Base-by-base conservation (phyloP, 2,888 invertebrate species). In the Caprella mutica region DNA sequence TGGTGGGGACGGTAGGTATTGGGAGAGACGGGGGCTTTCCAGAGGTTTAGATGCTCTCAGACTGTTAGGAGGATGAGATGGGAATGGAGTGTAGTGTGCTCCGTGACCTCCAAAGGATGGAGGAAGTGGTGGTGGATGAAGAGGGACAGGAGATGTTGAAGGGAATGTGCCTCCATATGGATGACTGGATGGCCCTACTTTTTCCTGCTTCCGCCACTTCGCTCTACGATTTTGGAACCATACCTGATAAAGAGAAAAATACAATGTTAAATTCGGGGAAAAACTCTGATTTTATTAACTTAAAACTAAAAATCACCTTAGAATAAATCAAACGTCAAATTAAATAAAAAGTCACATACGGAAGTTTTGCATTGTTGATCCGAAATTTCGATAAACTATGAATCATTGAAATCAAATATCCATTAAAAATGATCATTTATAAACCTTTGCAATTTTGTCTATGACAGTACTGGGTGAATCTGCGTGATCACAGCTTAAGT, bases 191-290 rank as follows among this genome's bases (percentile, higher is more conserved):
- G 62, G 62, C 14, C 62, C 62, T 26, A 62, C 62, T 42, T 62
- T 62, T 46, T 62, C 62, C 42, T 62, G 62, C 33, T 62, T 62
- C 24, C 62, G 46, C 62, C 62, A 62, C 51, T 62, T 62, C 38
- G 62, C 62, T 2, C 62, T 48, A 3, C 62, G 53, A 39, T 62
- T 62, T 43, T 62, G 62, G 62, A 62, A 62, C 62, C 62, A 62
- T 21, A 62, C 62, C 62, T 62, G 62, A 2, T 12, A 21, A 30
- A 26, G 27, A 40, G n/a, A 23, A 21, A 27, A 38, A 30, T 12
- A 46, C 12, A 30, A 12, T 12, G 9, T 35, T 9, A 35, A 35
- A 35, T n/a, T 35, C 35, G 9, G 9, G n/a, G 12, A 9, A 35
- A 35, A 35, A 35, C n/a, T 35, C n/a, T 35, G 9, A 12, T 12